Evolutionary conservation across 2,888 invertebrate species (phyloP).

Genomic region (Dendrolimus houi): DNA sequence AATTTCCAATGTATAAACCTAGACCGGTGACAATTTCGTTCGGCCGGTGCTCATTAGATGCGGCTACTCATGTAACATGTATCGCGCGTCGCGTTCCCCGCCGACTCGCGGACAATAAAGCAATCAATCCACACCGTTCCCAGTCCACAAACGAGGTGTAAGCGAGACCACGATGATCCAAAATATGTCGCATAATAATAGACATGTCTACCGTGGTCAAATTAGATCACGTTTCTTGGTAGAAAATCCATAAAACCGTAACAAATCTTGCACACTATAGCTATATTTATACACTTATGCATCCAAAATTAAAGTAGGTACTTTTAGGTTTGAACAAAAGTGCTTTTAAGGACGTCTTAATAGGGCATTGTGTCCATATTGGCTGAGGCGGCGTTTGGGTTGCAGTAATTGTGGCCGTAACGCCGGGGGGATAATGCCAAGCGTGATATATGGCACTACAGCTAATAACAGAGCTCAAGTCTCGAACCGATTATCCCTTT

Average conservation of each 20-base stretch:
- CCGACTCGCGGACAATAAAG: constrained; percentile 61
- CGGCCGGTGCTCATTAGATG: constrained; percentile 60
- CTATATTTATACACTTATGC: too few relatives aligned
- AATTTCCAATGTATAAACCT: neutral
- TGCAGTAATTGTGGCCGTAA: constrained; percentile 62
- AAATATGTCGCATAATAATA: constrained; percentile 24
- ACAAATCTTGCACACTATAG: too few relatives aligned
- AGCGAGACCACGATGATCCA: constrained; percentile 26
- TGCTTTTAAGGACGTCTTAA: constrained; percentile 33
- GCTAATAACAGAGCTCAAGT: constrained; percentile 66
- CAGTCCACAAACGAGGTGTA: constrained; percentile 48
- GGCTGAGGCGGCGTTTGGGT: constrained; percentile 35
- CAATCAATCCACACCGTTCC: constrained; percentile 60
- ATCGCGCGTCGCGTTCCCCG: constrained; percentile 52
- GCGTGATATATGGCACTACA: constrained; percentile 73
- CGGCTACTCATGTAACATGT: constrained; percentile 68
- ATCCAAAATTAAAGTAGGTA: neutral
- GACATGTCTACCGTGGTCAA: constrained; percentile 20
- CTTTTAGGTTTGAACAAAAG: neutral
- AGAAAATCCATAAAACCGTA: too few relatives aligned
- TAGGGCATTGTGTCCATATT: constrained; percentile 49
- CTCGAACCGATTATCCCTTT: constrained; percentile 69
- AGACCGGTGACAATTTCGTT: constrained; percentile 56
- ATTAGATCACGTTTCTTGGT: too few relatives aligned
- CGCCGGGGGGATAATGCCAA: constrained; percentile 64